Conservation (phyloP, 2,888 invertebrate genomes). For the Quadriops clusia region DNA sequence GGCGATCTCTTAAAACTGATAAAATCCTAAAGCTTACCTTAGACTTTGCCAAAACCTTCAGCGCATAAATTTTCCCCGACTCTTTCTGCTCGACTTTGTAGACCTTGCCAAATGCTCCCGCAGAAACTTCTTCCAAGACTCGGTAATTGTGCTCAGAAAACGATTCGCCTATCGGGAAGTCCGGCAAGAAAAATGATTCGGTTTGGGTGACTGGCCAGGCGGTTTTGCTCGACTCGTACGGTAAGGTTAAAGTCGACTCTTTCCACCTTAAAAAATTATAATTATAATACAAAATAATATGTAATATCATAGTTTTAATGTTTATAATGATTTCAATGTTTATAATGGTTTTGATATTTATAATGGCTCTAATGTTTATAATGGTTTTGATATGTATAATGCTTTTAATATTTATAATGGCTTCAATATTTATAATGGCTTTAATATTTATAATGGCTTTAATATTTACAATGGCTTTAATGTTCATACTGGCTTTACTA, state of each 20-base stretch:
- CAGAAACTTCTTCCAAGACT: constrained; percentile 64
- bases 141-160: constrained; percentile 49
- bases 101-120: constrained; percentile 85
- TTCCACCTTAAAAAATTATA: constrained; percentile 44
- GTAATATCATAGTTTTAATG: too few relatives aligned
- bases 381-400: neutral
- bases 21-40: constrained; percentile 41
- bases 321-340: neutral
- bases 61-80: constrained; percentile 58
- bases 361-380: neutral
- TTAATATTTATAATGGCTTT: too few relatives aligned
- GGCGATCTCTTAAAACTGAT: too few relatives aligned
- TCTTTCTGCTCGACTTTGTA: constrained; percentile 62
- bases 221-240: constrained; percentile 46
- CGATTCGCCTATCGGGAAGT: constrained; percentile 63
- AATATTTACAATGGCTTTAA: too few relatives aligned
- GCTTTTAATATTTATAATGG: too few relatives aligned
- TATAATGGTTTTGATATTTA: neutral
- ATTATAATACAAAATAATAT: constrained; percentile 7
- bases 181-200: constrained; percentile 78
- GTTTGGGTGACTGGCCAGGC: constrained; percentile 73
- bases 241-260: constrained; percentile 49
- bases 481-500: too few relatives aligned
- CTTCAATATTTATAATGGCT: too few relatives aligned
- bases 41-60: constrained; percentile 75